Evolutionary conservation across 2,113 vertebrate genomes (phyloP), one percentile per base, ranked within the genome.

Genomic region (Sarotherodon lohbergeri): DNA sequence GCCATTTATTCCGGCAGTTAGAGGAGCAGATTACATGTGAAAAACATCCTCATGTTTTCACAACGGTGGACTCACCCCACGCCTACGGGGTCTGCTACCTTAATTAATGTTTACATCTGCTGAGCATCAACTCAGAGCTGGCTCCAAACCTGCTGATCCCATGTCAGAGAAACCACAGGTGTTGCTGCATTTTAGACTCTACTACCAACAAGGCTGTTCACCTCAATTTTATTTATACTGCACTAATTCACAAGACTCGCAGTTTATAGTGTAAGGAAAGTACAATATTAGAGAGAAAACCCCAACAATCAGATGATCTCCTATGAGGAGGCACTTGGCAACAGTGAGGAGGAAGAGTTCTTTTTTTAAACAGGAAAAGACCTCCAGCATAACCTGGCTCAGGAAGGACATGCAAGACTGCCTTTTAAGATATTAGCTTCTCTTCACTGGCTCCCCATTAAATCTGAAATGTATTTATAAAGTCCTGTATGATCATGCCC

Each of bases 11-110:
- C 43, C 1, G 0, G 43, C 41, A 48, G 71, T 46, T 12, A 17
- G 43, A 32, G 16, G 43, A 78, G 2, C 71, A 32, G 71, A 78
- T 12, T 50, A 19, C 43, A 48, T 7, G 9, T 50, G 24, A 9
- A 78, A 78, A 32, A 50, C 43, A 78, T 32, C 24, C 43, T 76
- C 71, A 50, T 50, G 71, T 50, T 76, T 76, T 50, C 6, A 76
- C 71, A n/a, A 32, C 24, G 19, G 66, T 43, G 41, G 41, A 76
- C 68, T 48, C 68, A 11, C 14, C 34, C 68, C 41, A 29, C 14
- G 0, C 41, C 68, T 48, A 76, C 3, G 2, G 24, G 48, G 43
- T 50, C 71, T 78, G 71, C 71, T 19, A 78, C 24, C 27, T 32
- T 78, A 50, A 76, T 76, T 76, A 76, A 50, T 32, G 71, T 32